Evolutionary conservation across 2,113 vertebrate genomes (phyloP), one percentile per base, ranked within the genome.

Genomic region (Bos javanicus): DNA sequence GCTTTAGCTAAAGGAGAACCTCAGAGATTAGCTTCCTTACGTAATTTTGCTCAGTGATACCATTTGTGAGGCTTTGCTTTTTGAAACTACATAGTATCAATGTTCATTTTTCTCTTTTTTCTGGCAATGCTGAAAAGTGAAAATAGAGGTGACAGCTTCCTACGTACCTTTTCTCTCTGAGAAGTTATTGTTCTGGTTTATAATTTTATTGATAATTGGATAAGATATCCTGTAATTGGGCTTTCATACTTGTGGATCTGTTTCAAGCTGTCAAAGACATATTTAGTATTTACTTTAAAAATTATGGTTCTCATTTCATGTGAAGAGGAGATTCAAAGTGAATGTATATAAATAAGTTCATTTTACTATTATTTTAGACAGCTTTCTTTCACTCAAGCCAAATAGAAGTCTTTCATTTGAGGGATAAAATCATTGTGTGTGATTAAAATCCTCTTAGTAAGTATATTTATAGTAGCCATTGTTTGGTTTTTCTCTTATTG

Each of bases 401-500:
- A 80, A 97, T 91, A 90, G 91, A 89, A 96, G 82, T 91, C 50
- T 94, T 98, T 97, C 85, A 97, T 12, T 96, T 94, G 97, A 97
- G 78, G 52, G 97, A 71, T 92, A 87, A 96, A 97, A 81, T 93
- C 59, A 97, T 97, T 98, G 87, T 95, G 30, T 80, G 97, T 64
- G 78, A 97, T 94, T 95, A 83, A 96, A 98, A 97, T 95, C 56
- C 89, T 92, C 28, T 67, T 84, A 95, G 87, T 98, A 98, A 83
- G 95, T 97, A 12, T 43, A 97, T 98, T 98, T 98, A 97, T 98
- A 98, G 89, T 54, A 98, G 59, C 21, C 56, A 97, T 98, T 98
- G 96, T 98, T 98, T 98, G 56, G 19, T 95, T 98, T 95, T 48
- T 85, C 93, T 98, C 91, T 97, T 97, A 98, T 98, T 98, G 84